Evolutionary conservation across 2,888 invertebrate genomes (phyloP).

Genomic region (Drosophila falleni): DNA sequence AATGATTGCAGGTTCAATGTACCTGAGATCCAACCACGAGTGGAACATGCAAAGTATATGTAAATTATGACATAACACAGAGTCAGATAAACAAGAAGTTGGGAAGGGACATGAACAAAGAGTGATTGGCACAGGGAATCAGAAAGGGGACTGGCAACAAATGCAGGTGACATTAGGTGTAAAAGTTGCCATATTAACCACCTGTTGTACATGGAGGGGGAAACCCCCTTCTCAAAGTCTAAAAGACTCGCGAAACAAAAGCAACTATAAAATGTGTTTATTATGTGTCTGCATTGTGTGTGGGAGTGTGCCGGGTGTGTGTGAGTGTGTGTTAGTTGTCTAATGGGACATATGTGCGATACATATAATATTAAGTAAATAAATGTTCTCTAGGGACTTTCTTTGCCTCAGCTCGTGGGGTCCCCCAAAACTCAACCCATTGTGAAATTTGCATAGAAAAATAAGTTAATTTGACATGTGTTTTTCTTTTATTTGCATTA

Average conservation of each 20-base stretch:
- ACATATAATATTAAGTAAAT: constrained; percentile 73
- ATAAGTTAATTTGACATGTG: constrained; percentile 41
- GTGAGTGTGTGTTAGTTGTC: constrained; percentile 36
- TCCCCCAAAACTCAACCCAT: background rate
- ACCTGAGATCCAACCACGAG: constrained; percentile 52
- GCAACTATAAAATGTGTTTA: constrained; percentile 58
- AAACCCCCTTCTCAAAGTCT: constrained; percentile 6
- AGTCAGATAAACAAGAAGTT: constrained; percentile 9
- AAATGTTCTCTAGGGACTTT: constrained; percentile 47
- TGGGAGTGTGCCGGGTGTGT: constrained; percentile 6
- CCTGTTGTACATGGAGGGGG: constrained; percentile 55
- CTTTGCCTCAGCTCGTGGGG: background rate
- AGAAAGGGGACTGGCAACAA: constrained; percentile 3
- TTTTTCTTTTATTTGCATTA: constrained; percentile 6
- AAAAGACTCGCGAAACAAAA: constrained; percentile 26
- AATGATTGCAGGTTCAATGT: constrained; percentile 76
- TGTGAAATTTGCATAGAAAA: constrained; percentile 57
- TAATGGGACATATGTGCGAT: constrained; percentile 74
- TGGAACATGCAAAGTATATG: constrained; percentile 78
- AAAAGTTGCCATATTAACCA: constrained; percentile 77
- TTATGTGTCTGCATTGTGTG: constrained; percentile 55
- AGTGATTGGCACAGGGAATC: background rate
- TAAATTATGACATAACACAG: constrained; percentile 72
- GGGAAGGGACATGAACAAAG: background rate
- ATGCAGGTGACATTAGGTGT: constrained; percentile 69